Percentiles rank a stretch among this genome's conserved stretches.
Conservation (phyloP, 1,140 invertebrate species). For the Heliconius melpomene region DNA sequence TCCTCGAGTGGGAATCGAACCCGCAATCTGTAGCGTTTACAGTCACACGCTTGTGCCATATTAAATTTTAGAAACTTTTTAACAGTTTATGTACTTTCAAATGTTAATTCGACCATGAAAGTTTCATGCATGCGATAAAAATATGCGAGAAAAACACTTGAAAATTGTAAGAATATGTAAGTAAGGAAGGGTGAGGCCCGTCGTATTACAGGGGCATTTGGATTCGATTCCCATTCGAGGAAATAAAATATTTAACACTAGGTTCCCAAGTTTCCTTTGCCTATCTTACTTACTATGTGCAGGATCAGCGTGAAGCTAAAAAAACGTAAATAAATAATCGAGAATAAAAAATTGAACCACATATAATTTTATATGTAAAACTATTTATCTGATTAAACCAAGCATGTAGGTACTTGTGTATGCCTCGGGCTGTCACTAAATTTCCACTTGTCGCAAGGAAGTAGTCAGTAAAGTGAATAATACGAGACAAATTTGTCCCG, state of each 20-base stretch:
- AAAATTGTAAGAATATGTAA: neutral
- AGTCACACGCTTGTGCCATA: neutral
- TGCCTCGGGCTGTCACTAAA: constrained; percentile 27
- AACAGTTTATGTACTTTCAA: neutral
- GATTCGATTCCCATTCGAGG: too few relatives aligned
- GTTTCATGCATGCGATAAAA: too few relatives aligned
- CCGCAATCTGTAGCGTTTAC: too few relatives aligned
- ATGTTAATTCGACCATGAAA: neutral
- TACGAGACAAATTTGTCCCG: constrained; percentile 49
- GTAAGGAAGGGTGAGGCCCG: too few relatives aligned
- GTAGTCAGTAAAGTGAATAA: constrained; percentile 56
- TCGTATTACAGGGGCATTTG: too few relatives aligned
- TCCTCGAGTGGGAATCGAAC: too few relatives aligned
- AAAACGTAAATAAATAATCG: neutral
- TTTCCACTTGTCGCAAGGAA: constrained; percentile 47
- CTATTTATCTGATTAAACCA: neutral
- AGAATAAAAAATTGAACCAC: neutral
- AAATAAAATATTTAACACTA: too few relatives aligned
- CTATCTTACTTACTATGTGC: too few relatives aligned
- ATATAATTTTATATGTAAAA: neutral
- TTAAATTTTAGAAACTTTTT: neutral
- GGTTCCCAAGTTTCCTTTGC: too few relatives aligned
- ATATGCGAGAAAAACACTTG: too few relatives aligned
- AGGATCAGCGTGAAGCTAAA: too few relatives aligned
- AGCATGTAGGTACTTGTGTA: neutral